Percentiles rank a stretch among this genome's conserved stretches.
phyloP scores from a whole-genome alignment of 1,140 invertebrate species.

The Lepidurus apus region DNA sequence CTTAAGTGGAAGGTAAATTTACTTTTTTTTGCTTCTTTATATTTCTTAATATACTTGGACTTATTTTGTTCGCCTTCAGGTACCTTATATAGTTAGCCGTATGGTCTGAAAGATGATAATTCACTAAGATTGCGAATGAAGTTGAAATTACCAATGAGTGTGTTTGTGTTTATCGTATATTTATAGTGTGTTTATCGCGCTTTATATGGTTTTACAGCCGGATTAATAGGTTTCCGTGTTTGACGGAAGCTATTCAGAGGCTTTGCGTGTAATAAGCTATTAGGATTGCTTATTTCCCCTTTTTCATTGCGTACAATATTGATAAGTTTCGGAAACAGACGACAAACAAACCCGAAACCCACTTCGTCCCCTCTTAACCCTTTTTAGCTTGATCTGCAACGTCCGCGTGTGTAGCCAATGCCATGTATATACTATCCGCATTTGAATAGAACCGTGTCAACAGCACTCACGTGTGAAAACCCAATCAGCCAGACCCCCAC shows the following conservation, averaged over 20 bases:
- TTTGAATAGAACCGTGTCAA: conserved; percentile 19
- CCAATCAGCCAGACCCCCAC: conserved; percentile 1
- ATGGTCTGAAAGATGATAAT: no score
- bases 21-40: no score
- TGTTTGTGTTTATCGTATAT: neutral
- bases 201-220: no score
- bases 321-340: neutral
- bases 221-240: neutral
- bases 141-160: neutral
- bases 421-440: neutral
- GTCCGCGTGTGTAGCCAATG: conserved; percentile 4
- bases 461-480: conserved; percentile 18
- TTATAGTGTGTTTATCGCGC: no score
- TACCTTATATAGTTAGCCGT: no score
- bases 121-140: neutral
- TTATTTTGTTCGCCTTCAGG: no score
- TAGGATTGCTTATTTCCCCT: conserved; percentile 10
- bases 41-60: no score
- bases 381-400: conserved; percentile 11
- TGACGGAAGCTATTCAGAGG: neutral
- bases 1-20: no score
- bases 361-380: neutral
- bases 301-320: neutral
- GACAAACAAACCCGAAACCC: conserved; percentile 10
- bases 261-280: neutral